A percentile compares a stretch with the other conserved stretches of the same genome.
These are phyloP conservation scores for Caenorhabditis sulstoni DNA, from an alignment of 2,888 invertebrate genomes.

Conservation along the genomic window DNA sequence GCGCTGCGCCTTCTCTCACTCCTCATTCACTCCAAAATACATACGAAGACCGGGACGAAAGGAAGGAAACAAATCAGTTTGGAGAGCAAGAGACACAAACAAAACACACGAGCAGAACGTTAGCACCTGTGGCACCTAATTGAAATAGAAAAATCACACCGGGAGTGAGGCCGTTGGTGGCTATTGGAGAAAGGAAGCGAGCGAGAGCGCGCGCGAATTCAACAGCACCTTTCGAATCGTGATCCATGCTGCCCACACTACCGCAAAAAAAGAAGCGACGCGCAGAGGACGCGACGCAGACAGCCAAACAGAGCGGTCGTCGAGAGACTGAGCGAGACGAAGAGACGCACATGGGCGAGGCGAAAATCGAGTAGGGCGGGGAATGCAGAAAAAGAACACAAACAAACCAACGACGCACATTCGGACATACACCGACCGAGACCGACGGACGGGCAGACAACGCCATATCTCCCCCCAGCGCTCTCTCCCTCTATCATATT, in stretches of 20 bases:
- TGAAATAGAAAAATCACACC: conserved; percentile 3
- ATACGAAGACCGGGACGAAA: conserved; percentile 4
- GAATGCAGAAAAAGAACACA: conserved; percentile 41
- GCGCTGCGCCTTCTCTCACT: conserved; percentile 19
- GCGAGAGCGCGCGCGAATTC: conserved; percentile 9
- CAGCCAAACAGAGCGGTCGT: conserved; percentile 6
- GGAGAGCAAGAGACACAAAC: neutral
- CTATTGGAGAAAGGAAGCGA: neutral
- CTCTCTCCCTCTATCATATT: conserved; percentile 34
- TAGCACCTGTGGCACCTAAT: conserved; percentile 9
- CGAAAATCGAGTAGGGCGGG: neutral
- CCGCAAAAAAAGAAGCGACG: conserved; percentile 9
- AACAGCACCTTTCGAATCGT: conserved; percentile 20
- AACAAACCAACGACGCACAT: conserved; percentile 48
- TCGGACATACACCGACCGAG: conserved; percentile 21
- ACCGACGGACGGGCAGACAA: conserved; percentile 11
- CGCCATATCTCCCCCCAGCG: conserved; percentile 16
- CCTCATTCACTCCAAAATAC: conserved; percentile 25
- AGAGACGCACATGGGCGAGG: conserved; percentile 12
- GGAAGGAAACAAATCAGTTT: conserved; percentile 19
- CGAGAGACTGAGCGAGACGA: conserved; percentile 8
- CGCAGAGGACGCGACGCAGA: conserved; percentile 21
- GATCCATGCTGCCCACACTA: conserved; percentile 16
- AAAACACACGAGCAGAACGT: conserved; percentile 1
- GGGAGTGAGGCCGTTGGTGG: too few relatives aligned